A percentile compares a stretch with the other conserved stretches of the same genome.
phyloP scores from a whole-genome alignment of 2,888 invertebrate genomes.

The Zhengitettix transpicula region DNA sequence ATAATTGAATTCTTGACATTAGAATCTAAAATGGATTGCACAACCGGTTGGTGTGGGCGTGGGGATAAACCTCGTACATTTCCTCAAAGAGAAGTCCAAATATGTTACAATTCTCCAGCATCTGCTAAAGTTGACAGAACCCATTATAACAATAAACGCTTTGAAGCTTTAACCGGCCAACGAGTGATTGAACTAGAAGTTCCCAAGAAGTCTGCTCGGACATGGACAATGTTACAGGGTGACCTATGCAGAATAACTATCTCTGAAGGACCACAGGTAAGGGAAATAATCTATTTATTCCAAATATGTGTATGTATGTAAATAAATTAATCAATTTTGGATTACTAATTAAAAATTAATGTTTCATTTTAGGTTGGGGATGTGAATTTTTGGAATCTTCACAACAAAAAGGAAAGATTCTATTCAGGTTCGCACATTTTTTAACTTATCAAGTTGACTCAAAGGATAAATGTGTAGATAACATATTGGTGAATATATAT shows the following conservation, averaged over 20 bases:
- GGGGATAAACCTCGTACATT: conserved; percentile 12
- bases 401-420: conserved; percentile 27
- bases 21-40: too few relatives aligned
- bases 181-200: conserved; percentile 17
- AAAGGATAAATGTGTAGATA: too few relatives aligned
- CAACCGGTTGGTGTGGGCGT: conserved; percentile 12
- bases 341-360: neutral
- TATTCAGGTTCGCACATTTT: conserved; percentile 19
- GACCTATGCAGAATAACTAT: conserved; percentile 29
- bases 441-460: too few relatives aligned
- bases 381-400: conserved; percentile 30
- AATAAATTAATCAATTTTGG: neutral
- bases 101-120: conserved; percentile 26
- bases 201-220: conserved; percentile 25
- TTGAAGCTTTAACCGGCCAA: conserved; percentile 20
- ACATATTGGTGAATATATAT: too few relatives aligned
- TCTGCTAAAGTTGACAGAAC: conserved; percentile 20
- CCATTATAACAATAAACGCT: conserved; percentile 23
- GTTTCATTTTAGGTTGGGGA: conserved; percentile 23
- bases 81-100: conserved; percentile 15
- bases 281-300: too few relatives aligned
- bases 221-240: conserved; percentile 26
- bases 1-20: too few relatives aligned
- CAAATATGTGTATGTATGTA: neutral
- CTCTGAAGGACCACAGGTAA: conserved; percentile 26